A percentile compares a stretch with the other conserved stretches of the same genome.
Evolutionary conservation across 2,888 invertebrate genomes (phyloP).

Genomic region (Cepaea hortensis): DNA sequence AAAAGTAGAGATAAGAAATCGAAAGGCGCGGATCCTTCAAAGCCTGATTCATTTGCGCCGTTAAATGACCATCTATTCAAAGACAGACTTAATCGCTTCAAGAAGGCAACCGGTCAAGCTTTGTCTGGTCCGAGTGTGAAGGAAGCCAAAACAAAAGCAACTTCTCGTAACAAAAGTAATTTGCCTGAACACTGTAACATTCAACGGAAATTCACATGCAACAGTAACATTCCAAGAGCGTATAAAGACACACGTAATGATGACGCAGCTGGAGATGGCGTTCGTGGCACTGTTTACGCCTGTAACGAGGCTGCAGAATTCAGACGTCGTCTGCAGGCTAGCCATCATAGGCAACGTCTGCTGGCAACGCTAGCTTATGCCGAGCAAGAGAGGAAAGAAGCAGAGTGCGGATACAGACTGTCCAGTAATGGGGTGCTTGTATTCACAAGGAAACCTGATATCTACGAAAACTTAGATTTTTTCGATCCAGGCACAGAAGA

Average conservation of each 20-base stretch:
- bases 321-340: not conserved
- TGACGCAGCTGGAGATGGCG: not conserved
- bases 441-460: not conserved
- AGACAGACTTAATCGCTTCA: not conserved
- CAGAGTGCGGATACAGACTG: not conserved
- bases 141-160: not conserved
- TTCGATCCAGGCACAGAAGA: not conserved
- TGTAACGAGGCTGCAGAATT: not conserved
- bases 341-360: not conserved
- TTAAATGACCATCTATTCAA: not conserved
- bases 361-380: not conserved
- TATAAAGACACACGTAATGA: not conserved
- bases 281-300: not conserved
- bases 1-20: not conserved
- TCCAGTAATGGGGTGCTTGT: conserved; percentile 8
- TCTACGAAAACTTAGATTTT: not conserved
- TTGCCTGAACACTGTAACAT: not conserved
- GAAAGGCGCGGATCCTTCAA: not conserved
- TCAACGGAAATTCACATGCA: not conserved
- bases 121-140: not conserved
- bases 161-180: not conserved
- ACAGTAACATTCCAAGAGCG: not conserved
- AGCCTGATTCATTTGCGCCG: not conserved
- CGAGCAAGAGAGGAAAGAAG: conserved; percentile 3
- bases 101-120: not conserved